phyloP scores from a whole-genome alignment of 2,888 invertebrate genomes.

The Mesochorus sp. region DNA sequence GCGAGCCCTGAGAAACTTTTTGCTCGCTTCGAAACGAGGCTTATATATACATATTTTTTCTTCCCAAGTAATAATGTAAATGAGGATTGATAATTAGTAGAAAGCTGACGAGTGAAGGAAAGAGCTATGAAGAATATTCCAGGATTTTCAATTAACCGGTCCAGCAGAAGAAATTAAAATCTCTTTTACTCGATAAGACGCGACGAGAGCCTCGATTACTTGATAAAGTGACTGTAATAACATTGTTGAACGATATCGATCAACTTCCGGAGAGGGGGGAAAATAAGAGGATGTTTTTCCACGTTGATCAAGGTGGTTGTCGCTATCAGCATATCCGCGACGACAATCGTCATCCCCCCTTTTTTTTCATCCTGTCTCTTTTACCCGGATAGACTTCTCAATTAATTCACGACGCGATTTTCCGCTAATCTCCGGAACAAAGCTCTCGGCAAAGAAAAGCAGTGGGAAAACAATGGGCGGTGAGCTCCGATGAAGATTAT shows the following conservation, averaged over 20 bases:
- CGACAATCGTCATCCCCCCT: conserved; percentile 49
- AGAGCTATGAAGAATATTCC: conserved; percentile 22
- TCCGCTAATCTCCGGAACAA: conserved; percentile 74
- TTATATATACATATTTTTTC: no score
- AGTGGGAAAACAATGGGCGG: no score
- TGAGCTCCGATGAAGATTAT: no score
- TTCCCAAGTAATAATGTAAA: conserved; percentile 38
- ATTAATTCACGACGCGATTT: conserved; percentile 74
- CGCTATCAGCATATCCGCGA: conserved; percentile 40
- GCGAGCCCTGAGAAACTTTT: conserved; percentile 25
- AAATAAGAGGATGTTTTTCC: background rate
- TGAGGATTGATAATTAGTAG: conserved; percentile 52
- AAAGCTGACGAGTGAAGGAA: background rate
- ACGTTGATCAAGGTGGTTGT: background rate
- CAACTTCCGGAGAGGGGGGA: conserved; percentile 7
- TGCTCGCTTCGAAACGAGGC: background rate
- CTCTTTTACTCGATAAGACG: conserved; percentile 46
- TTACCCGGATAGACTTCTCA: conserved; percentile 51
- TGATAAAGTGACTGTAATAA: conserved; percentile 38
- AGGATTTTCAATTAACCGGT: conserved; percentile 46
- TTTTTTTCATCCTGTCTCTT: conserved; percentile 2
- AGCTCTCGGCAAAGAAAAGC: conserved; percentile 36
- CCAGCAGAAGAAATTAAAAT: conserved; percentile 52
- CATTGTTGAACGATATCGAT: conserved; percentile 43
- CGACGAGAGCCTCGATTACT: conserved; percentile 59